Conservation (phyloP, 35 echinoderm and acorn worm species). For the Heliocidaris erythrogramma region DNA sequence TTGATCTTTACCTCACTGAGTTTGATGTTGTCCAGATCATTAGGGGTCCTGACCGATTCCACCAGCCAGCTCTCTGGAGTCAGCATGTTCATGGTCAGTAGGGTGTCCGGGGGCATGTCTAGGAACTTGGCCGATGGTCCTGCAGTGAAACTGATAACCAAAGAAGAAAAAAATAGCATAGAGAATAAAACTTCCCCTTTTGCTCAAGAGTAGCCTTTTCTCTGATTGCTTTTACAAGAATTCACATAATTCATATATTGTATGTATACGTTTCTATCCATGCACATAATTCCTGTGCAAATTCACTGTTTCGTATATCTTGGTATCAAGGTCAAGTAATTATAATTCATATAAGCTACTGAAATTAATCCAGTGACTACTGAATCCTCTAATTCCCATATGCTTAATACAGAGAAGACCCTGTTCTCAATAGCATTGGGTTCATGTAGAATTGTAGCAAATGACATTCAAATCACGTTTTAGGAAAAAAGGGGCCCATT, state of each 20-base stretch:
- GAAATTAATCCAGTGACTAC: no score
- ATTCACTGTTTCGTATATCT: no score
- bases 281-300: no score
- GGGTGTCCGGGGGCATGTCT: conserved; percentile 84
- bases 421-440: no score
- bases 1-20: conserved; percentile 70
- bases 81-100: conserved; percentile 88
- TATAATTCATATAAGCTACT: no score
- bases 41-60: conserved; percentile 76
- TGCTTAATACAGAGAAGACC: no score
- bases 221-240: neutral
- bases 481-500: no score
- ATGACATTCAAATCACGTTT: no score
- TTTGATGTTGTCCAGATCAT: conserved; percentile 97
- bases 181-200: neutral
- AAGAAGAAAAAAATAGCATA: conserved; percentile 5
- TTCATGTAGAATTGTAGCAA: no score
- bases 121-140: conserved; percentile 85
- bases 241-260: neutral
- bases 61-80: conserved; percentile 99
- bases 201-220: neutral
- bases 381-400: no score
- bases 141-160: conserved; percentile 60
- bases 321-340: no score
- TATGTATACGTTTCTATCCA: no score